phyloP scores from a whole-genome alignment of 2,797 vertebrate species.

The Aeoliscus strigatus region DNA sequence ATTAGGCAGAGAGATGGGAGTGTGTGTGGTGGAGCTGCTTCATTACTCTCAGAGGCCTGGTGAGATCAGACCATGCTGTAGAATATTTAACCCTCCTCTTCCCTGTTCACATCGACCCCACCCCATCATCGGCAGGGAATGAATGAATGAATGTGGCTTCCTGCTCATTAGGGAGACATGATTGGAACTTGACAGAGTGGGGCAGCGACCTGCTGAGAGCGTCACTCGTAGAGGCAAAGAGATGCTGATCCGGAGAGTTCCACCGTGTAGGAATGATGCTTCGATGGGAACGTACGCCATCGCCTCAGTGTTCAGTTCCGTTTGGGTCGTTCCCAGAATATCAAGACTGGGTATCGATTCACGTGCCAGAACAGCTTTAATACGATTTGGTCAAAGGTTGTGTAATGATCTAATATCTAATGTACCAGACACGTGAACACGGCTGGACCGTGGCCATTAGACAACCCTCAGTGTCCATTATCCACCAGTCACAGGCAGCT shows the following conservation, averaged over 20 bases:
- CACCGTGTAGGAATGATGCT: no score
- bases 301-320: no score
- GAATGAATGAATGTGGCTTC: conserved; percentile 36
- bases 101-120: background rate
- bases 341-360: conserved; percentile 37
- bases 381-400: conserved; percentile 42
- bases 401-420: no score
- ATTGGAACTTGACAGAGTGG: conserved; percentile 47
- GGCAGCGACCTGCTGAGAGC: conserved; percentile 30
- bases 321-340: no score
- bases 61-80: conserved; percentile 19
- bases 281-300: no score
- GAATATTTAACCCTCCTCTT: conserved; percentile 37
- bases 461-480: conserved; percentile 40
- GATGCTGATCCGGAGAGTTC: conserved; percentile 28
- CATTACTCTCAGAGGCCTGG: conserved; percentile 55
- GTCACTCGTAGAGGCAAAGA: conserved; percentile 25
- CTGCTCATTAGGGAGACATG: conserved; percentile 42
- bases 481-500: no score
- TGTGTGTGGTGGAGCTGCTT: conserved; percentile 36
- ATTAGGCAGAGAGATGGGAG: conserved; percentile 52
- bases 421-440: conserved; percentile 39
- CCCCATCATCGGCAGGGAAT: conserved; percentile 3
- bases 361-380: conserved; percentile 22
- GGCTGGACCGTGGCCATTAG: conserved; percentile 32